phyloP scores from a whole-genome alignment of 2,888 invertebrate genomes.

The Acleris cristana region DNA sequence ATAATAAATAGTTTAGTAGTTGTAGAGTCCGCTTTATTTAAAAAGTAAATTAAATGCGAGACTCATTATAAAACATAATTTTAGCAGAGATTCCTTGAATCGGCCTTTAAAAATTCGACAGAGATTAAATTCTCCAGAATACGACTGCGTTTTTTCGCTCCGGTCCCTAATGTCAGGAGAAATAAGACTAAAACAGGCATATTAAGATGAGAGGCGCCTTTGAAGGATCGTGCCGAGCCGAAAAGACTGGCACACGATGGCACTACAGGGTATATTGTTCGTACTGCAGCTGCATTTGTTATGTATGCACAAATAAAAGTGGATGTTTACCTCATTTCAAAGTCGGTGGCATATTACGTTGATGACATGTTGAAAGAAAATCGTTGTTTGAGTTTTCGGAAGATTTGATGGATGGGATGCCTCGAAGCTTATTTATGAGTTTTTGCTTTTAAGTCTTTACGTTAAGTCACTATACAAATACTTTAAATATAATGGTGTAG shows the following conservation, averaged over 20 bases:
- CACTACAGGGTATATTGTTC: constrained; percentile 52
- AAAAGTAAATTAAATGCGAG: not conserved
- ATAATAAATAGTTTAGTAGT: not conserved
- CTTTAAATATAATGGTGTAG: too few species aligned
- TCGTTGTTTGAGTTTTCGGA: constrained; percentile 1
- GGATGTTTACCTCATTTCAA: constrained; percentile 22
- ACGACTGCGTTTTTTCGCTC: constrained; percentile 53
- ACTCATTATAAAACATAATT: too few species aligned
- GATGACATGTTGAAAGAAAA: not conserved
- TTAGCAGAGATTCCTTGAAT: too few species aligned
- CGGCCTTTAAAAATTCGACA: not conserved
- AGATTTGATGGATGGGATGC: not conserved
- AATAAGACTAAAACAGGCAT: constrained; percentile 80
- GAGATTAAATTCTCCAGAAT: constrained; percentile 16
- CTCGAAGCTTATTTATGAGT: not conserved
- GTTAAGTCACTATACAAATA: too few species aligned
- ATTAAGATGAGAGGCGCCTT: constrained; percentile 79
- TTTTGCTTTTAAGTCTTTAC: not conserved
- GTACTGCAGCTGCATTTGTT: constrained; percentile 26
- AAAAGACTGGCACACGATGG: constrained; percentile 71
- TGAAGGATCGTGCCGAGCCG: constrained; percentile 67
- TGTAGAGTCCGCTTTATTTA: not conserved
- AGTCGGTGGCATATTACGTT: constrained; percentile 9
- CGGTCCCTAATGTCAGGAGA: constrained; percentile 72
- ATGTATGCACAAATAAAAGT: constrained; percentile 32